Evolutionary conservation across 1,140 invertebrate genomes (phyloP).

Genomic region (Archivesica marissinica): DNA sequence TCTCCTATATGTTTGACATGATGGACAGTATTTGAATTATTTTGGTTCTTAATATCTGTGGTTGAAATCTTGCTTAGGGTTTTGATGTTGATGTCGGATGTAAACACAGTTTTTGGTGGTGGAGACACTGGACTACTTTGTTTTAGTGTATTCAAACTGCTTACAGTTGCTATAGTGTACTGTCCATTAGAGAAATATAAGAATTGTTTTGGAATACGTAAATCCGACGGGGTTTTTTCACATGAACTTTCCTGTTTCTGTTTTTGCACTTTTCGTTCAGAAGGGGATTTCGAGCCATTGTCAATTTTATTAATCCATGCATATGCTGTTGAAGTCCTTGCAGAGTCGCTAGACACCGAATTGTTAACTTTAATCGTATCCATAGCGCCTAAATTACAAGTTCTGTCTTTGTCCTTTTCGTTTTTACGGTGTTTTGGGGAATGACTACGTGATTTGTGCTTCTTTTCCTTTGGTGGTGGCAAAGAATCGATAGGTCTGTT

Average conservation of each 20-base stretch:
- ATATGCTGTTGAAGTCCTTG: constrained; percentile 38
- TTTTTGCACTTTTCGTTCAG: constrained; percentile 39
- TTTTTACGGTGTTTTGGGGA: constrained; percentile 55
- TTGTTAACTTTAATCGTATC: constrained; percentile 4
- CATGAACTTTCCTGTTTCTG: not conserved
- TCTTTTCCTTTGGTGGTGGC: constrained; percentile 49
- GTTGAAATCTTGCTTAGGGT: not conserved
- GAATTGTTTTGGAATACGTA: constrained; percentile 56
- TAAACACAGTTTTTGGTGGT: constrained; percentile 53
- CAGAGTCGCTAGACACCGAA: not conserved
- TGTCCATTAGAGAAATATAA: constrained; percentile 55
- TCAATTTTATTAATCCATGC: constrained; percentile 55
- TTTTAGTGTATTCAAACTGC: constrained; percentile 27
- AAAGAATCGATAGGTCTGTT: not conserved
- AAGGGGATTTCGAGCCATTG: not conserved
- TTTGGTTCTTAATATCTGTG: not conserved
- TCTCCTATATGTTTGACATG: not conserved
- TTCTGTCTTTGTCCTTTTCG: constrained; percentile 14
- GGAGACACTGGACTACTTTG: constrained; percentile 58
- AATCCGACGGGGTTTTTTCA: constrained; percentile 38
- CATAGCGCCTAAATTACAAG: not conserved
- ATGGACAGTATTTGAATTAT: not conserved
- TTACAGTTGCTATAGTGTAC: constrained; percentile 50
- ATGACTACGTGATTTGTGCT: constrained; percentile 61
- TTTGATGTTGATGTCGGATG: constrained; percentile 24